Conservation (phyloP, 2,888 invertebrate genomes). For the Drosophila borealis region DNA sequence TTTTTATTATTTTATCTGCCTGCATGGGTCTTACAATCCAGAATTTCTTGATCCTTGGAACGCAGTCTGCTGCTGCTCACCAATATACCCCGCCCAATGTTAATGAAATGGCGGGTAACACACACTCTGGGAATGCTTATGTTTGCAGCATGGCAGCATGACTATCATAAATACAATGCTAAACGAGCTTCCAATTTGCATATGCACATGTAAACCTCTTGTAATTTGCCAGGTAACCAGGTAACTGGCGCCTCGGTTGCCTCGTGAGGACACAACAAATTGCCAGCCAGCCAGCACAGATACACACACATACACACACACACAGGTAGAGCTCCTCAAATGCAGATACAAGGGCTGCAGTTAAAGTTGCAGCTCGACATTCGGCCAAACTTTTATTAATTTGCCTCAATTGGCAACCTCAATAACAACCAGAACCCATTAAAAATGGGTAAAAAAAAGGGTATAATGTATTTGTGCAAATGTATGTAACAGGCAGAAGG, state of each 20-base stretch:
- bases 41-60: no score
- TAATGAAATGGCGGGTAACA: not conserved
- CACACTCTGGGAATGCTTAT: slow-evolving; percentile 1
- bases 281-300: slow-evolving; percentile 19
- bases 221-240: slow-evolving; percentile 34
- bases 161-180: slow-evolving; percentile 55
- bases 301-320: slow-evolving; percentile 8
- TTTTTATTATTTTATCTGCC: no score
- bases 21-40: no score
- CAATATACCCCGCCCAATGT: not conserved
- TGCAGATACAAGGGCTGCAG: not conserved
- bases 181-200: slow-evolving; percentile 58
- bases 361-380: slow-evolving; percentile 3
- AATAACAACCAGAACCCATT: no score
- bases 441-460: no score
- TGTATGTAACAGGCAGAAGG: no score
- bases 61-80: no score
- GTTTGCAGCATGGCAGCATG: slow-evolving; percentile 26
- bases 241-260: slow-evolving; percentile 16
- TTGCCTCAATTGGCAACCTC: slow-evolving; percentile 33
- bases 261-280: slow-evolving; percentile 34
- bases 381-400: slow-evolving; percentile 42
- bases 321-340: not conserved
- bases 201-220: slow-evolving; percentile 36
- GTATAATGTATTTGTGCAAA: no score